Evolutionary conservation across 2,888 invertebrate genomes (phyloP), one percentile per base, ranked within the genome.

Genomic region (Clunio marinus): DNA sequence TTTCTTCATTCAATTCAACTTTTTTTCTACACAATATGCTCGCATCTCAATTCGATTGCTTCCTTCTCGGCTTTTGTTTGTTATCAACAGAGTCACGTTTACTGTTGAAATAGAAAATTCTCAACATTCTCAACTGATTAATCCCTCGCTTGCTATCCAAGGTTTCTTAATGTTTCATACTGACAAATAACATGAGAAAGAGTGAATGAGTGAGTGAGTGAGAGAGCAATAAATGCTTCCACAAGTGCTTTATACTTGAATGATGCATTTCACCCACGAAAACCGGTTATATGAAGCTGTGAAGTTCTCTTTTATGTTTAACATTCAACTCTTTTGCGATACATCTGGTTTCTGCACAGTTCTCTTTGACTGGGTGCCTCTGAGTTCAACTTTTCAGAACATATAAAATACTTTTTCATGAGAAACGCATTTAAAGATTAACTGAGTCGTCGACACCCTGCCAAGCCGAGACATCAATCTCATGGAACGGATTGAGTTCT

Each of bases 111-210:
- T 13, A 24, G 57, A 24, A n/a, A n/a, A 57, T 57, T 57, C 57
- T 20, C 27, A 25, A 57, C 57, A 57, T 57, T 57, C 27, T 27
- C n/a, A 25, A 57, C 27, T 57, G 27, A 57, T 57, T 57, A 57
- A 57, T 57, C 57, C 57, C 57, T 22, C 3, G 27, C 8, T 27
- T 27, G 3, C 25, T 25, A 27, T 27, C 22, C 57, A 57, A 22
- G n/a, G 25, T 15, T 24, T 57, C 57, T 25, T 20, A 7, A 32
- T 7, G 27, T 57, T 57, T 15, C 13, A 15, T 25, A 25, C 57
- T 24, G 45, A 13, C 15, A 13, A 45, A 32, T 32, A 32, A 32
- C 35, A 32, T n/a, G n/a, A n/a, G n/a, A n/a, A n/a, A n/a, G n/a
- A n/a, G n/a, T n/a, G n/a, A n/a, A n/a, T n/a, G n/a, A n/a, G n/a